These are phyloP conservation scores for Hemithea aestivaria DNA, from an alignment of 2,888 invertebrate genomes.

Conservation along the genomic window DNA sequence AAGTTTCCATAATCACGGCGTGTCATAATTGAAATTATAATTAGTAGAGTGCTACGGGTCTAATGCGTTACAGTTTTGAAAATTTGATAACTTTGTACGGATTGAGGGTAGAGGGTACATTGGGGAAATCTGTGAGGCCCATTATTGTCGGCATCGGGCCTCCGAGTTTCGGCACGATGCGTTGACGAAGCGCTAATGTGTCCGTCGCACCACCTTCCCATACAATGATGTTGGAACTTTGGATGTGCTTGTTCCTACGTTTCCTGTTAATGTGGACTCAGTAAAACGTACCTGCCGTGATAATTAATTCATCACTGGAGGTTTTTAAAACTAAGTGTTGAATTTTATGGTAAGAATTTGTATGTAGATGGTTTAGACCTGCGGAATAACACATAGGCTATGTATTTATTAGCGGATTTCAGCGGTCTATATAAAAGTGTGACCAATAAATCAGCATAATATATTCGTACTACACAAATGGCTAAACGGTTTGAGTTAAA, in stretches of 20 bases:
- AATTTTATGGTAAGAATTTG: too few relatives aligned
- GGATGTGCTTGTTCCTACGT: slow-evolving; percentile 10
- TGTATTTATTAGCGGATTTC: too few relatives aligned
- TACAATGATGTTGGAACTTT: slow-evolving; percentile 28
- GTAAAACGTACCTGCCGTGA: not conserved
- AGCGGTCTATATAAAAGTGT: too few relatives aligned
- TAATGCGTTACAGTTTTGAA: slow-evolving; percentile 75
- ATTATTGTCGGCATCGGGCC: slow-evolving; percentile 66
- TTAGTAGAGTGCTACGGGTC: slow-evolving; percentile 46
- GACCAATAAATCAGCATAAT: too few relatives aligned
- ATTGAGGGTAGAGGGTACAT: slow-evolving; percentile 71
- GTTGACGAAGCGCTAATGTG: slow-evolving; percentile 67
- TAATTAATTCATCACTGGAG: too few relatives aligned
- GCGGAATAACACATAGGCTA: too few relatives aligned
- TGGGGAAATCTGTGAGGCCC: slow-evolving; percentile 70
- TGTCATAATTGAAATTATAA: slow-evolving; percentile 68
- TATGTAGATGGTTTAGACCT: too few relatives aligned
- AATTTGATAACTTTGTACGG: slow-evolving; percentile 78
- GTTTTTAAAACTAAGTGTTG: too few relatives aligned
- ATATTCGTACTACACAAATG: too few relatives aligned
- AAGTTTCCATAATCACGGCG: slow-evolving; percentile 10
- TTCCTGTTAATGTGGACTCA: not conserved
- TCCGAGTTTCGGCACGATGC: slow-evolving; percentile 40
- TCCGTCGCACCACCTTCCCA: slow-evolving; percentile 51
- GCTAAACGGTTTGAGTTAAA: too few relatives aligned